These are phyloP conservation scores for Neotoma lepida DNA, from an alignment of 2,113 vertebrate genomes.

Conservation along the genomic window DNA sequence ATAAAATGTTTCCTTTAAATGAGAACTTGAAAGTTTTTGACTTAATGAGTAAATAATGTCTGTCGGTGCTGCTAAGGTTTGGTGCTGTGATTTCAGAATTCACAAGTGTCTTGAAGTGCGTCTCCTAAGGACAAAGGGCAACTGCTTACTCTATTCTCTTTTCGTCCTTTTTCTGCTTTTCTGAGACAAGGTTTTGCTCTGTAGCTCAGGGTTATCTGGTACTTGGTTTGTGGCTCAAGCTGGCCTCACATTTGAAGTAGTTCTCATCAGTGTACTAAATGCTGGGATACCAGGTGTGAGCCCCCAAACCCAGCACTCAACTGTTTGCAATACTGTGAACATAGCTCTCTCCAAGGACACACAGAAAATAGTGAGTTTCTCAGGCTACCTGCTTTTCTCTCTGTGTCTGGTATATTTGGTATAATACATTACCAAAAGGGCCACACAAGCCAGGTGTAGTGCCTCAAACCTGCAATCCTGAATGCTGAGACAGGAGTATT, in stretches of 20 bases:
- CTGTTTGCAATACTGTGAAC: background rate
- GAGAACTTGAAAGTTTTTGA: background rate
- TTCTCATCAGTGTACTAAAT: background rate
- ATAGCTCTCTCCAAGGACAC: background rate
- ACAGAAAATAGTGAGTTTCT: slow-evolving; percentile 18
- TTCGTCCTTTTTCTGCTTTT: background rate
- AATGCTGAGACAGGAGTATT: background rate
- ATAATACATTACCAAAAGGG: background rate
- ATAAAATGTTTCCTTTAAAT: background rate
- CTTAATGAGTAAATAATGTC: background rate
- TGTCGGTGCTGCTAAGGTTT: background rate
- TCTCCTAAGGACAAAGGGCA: background rate
- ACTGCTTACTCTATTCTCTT: background rate
- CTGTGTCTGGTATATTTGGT: background rate
- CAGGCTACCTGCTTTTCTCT: slow-evolving; percentile 25
- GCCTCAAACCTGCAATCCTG: background rate
- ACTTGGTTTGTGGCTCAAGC: no score
- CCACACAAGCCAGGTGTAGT: no score
- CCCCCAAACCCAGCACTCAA: background rate
- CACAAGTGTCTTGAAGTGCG: background rate
- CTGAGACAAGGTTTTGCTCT: background rate
- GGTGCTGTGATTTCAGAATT: background rate
- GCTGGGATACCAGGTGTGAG: background rate
- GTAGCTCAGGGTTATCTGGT: background rate
- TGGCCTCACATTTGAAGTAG: no score